Conservation (phyloP, 2,888 invertebrate species). For the Parnassius orleans region DNA sequence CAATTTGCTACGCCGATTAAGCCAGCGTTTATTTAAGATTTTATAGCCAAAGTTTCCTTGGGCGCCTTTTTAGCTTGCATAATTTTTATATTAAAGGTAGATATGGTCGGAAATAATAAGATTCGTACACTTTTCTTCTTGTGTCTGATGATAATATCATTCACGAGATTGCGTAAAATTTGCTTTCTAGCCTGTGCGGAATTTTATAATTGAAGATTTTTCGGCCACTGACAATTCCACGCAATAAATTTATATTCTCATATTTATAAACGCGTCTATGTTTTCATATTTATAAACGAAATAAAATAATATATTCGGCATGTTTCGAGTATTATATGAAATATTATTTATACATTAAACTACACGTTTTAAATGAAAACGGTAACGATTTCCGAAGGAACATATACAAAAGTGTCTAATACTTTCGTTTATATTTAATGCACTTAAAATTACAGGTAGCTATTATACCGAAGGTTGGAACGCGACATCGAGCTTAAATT, state of each 20-base stretch:
- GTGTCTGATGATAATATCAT: slow-evolving; percentile 20
- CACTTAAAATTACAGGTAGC: too few species aligned
- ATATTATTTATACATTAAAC: too few species aligned
- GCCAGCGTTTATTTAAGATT: slow-evolving; percentile 52
- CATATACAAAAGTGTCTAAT: too few species aligned
- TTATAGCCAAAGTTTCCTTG: slow-evolving; percentile 53
- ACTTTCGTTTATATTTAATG: too few species aligned
- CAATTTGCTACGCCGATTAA: slow-evolving; percentile 64
- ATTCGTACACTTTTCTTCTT: slow-evolving; percentile 26
- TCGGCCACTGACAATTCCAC: not conserved
- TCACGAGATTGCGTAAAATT: slow-evolving; percentile 10
- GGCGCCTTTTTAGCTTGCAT: slow-evolving; percentile 46
- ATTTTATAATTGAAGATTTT: slow-evolving; percentile 2
- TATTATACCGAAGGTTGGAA: too few species aligned
- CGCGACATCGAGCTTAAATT: too few species aligned
- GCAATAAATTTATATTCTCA: too few species aligned
- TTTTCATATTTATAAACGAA: not conserved
- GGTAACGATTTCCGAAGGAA: too few species aligned
- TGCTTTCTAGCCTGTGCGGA: not conserved
- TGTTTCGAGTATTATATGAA: too few species aligned
- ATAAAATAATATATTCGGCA: not conserved
- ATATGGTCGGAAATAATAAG: slow-evolving; percentile 29
- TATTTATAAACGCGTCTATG: not conserved
- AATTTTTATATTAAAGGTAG: slow-evolving; percentile 52
- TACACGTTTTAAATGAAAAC: too few species aligned